A percentile compares a stretch with the other conserved stretches of the same genome.
Conservation (phyloP, 2,888 invertebrate species). For the Pheosia tremula region DNA sequence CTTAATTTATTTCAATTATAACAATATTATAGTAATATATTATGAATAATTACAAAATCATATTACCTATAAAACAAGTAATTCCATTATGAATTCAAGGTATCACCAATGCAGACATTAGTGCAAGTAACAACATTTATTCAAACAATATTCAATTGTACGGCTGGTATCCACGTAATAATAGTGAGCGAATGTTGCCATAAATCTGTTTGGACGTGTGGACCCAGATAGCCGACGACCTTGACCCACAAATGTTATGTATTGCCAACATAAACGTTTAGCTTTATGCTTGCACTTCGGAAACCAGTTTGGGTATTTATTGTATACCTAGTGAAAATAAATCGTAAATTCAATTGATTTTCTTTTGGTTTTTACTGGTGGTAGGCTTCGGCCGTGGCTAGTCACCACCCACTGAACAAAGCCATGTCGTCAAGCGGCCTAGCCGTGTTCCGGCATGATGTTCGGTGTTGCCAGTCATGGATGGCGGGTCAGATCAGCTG, state of each 20-base stretch:
- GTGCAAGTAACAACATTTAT: conserved; percentile 49
- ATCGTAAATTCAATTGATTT: not conserved
- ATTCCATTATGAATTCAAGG: conserved; percentile 54
- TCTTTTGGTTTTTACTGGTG: too few species aligned
- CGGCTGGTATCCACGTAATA: conserved; percentile 57
- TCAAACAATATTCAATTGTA: conserved; percentile 71
- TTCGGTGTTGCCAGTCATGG: too few species aligned
- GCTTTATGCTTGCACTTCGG: not conserved
- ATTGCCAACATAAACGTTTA: not conserved
- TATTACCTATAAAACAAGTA: conserved; percentile 23
- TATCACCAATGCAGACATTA: conserved; percentile 37
- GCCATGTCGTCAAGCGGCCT: too few species aligned
- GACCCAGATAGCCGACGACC: conserved; percentile 39
- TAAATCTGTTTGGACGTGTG: conserved; percentile 66
- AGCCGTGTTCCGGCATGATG: too few species aligned
- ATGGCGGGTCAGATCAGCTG: too few species aligned
- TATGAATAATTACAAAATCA: not conserved
- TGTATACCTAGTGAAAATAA: not conserved
- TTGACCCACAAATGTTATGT: conserved; percentile 28
- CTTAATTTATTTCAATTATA: too few species aligned
- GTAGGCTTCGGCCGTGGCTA: too few species aligned
- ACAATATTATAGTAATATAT: not conserved
- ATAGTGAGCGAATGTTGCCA: conserved; percentile 57
- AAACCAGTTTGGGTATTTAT: conserved; percentile 5
- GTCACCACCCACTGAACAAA: too few species aligned